These are phyloP conservation scores for Periophthalmus modestus DNA, from an alignment of 2,113 vertebrate species.

Conservation along the genomic window DNA sequence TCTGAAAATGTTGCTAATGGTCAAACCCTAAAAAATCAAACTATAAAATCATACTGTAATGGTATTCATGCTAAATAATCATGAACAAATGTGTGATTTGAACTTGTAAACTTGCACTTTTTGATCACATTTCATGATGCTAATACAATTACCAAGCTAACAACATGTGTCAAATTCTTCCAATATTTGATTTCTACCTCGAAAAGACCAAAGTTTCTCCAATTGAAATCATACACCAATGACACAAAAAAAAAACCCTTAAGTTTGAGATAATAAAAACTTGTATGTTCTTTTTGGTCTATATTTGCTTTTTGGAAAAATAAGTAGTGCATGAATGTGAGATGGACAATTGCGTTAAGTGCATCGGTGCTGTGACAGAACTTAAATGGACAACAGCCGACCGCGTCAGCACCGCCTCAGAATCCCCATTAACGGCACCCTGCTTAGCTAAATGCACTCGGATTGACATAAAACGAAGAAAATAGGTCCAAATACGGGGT, in stretches of 20 bases:
- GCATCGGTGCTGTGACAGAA: neutral
- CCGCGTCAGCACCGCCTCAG: neutral
- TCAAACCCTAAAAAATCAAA: too few species aligned
- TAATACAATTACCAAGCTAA: too few species aligned
- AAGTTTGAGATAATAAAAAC: neutral
- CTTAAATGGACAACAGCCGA: neutral
- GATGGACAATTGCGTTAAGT: neutral
- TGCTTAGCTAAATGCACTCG: neutral
- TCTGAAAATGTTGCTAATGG: too few species aligned
- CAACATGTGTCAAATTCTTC: too few species aligned
- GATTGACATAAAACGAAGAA: slow-evolving; percentile 17
- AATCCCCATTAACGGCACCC: neutral
- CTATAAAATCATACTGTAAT: too few species aligned
- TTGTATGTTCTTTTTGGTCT: neutral
- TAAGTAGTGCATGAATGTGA: neutral
- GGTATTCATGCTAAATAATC: too few species aligned
- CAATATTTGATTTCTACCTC: too few species aligned
- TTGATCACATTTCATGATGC: too few species aligned
- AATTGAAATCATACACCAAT: neutral
- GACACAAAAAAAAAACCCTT: neutral
- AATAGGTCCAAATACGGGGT: slow-evolving; percentile 34
- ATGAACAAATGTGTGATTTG: too few species aligned
- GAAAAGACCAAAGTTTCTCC: neutral
- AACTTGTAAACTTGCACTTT: too few species aligned
- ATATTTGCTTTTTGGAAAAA: neutral